phyloP scores from a whole-genome alignment of 1,140 invertebrate species.

The Lethocerus indicus region DNA sequence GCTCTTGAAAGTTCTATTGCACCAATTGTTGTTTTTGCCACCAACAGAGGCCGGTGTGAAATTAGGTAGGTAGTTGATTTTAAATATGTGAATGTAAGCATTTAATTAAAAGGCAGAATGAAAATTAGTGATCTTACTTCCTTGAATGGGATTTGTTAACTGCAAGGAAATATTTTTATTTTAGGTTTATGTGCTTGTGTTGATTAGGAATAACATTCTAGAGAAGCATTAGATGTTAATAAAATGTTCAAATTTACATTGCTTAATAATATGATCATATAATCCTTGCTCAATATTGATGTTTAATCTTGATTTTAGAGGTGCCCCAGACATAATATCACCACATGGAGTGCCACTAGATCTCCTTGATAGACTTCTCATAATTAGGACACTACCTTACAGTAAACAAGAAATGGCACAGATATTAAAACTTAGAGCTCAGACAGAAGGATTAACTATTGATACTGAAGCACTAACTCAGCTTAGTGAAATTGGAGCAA shows the following conservation, averaged over 20 bases:
- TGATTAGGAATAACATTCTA: too few species aligned
- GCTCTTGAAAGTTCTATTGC: slow-evolving; percentile 94
- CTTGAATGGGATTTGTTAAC: too few species aligned
- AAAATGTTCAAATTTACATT: too few species aligned
- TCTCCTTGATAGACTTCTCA: slow-evolving; percentile 82
- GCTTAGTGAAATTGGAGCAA: slow-evolving; percentile 69
- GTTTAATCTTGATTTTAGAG: slow-evolving; percentile 40
- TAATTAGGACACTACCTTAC: slow-evolving; percentile 83
- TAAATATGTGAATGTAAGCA: not conserved
- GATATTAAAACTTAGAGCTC: slow-evolving; percentile 80
- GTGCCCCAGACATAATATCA: slow-evolving; percentile 83
- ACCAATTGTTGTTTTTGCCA: slow-evolving; percentile 99
- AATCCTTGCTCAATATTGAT: too few species aligned
- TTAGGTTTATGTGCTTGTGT: too few species aligned
- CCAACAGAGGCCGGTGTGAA: slow-evolving; percentile 85
- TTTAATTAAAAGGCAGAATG: too few species aligned
- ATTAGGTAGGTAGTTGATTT: slow-evolving; percentile 43
- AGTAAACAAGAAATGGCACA: slow-evolving; percentile 55
- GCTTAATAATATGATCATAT: too few species aligned
- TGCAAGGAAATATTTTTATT: too few species aligned
- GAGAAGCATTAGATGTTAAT: too few species aligned
- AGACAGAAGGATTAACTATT: slow-evolving; percentile 76
- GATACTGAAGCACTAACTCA: slow-evolving; percentile 64
- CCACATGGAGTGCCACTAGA: slow-evolving; percentile 93
- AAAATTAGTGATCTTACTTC: too few species aligned